Conservation (phyloP, 2,113 vertebrate species). For the Haplotaxodon microlepis region DNA sequence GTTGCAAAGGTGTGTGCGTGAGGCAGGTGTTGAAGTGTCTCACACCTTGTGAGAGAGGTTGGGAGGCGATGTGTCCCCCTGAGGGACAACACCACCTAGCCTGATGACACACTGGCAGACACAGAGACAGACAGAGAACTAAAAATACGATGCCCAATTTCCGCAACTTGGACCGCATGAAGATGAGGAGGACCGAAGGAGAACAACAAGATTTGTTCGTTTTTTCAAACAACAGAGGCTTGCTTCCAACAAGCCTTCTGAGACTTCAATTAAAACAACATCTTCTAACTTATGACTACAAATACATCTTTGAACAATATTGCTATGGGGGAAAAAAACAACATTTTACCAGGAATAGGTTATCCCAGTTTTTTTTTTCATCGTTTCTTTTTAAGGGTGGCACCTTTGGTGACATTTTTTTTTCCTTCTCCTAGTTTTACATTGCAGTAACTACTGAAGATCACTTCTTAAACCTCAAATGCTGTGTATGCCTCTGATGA, state of each 20-base stretch:
- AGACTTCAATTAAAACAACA: neutral
- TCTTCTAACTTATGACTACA: neutral
- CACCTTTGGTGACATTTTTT: neutral
- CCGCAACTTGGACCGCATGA: neutral
- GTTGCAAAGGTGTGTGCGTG: neutral
- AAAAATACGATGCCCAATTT: neutral
- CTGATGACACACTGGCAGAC: conserved; percentile 9
- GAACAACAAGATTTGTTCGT: neutral
- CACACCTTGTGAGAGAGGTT: conserved; percentile 54
- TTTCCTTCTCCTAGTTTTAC: neutral
- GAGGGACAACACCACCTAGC: conserved; percentile 9
- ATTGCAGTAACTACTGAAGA: neutral
- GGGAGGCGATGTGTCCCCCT: conserved; percentile 39
- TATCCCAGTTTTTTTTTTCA: neutral
- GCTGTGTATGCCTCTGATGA: neutral
- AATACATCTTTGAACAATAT: neutral
- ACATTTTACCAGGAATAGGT: neutral
- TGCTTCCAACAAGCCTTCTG: neutral
- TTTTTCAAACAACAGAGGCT: neutral
- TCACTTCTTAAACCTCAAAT: neutral
- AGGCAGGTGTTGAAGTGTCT: conserved; percentile 44
- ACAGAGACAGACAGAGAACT: neutral
- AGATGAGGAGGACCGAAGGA: neutral
- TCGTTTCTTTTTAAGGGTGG: neutral
- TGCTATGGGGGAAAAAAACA: rapidly evolving